Base-by-base conservation (phyloP, 2,113 vertebrate genomes). In the Pristiophorus japonicus region DNA sequence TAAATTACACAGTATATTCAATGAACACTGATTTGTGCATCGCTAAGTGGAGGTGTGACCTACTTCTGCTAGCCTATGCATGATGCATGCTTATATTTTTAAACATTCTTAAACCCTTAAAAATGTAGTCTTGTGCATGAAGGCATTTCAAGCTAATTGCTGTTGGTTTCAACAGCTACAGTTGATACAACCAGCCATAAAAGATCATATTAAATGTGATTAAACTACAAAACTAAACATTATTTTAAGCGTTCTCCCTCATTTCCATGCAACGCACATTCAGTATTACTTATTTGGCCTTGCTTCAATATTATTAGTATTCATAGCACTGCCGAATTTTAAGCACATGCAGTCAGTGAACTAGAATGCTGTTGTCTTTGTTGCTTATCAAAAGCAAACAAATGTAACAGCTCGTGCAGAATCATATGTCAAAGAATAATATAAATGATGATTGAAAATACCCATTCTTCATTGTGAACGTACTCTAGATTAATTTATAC, bases 51-150 rank as follows among this genome's bases (percentile, higher is more conserved):
- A 94, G 65, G 42, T 70, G 66, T 94, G 45, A 94, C 12, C 42
- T 45, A 67, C 30, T 16, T 70, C 12, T 34, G 51, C 59, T n/a
- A n/a, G 62, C 63, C 38, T 94, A 0, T 38, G 63, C 59, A 91
- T 5, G 24, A 0, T 38, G 63, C 59, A 91, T 5, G 24, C 42
- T 94, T 70, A 42, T n/a, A 70, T 27, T 70, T 30, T 38, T 8
- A 94, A 94, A 94, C 66, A 47, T 94, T 70, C 65, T 94, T 70
- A 45, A 42, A 70, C 42, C 38, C 92, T 70, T 67, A 27, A 70
- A 30, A 93, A 93, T 16, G 18, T 11, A 20, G 12, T 93, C 62
- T 6, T 90, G 51, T 90, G 30, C 22, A 85, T 51, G 3, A 34
- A 90, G 27, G 10, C 27, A 55, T 47, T 59, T 90, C 47, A 55